A percentile compares a stretch with the other conserved stretches of the same genome.
These are phyloP conservation scores for Carassius auratus DNA, from an alignment of 2,113 vertebrate genomes.

Conservation along the genomic window DNA sequence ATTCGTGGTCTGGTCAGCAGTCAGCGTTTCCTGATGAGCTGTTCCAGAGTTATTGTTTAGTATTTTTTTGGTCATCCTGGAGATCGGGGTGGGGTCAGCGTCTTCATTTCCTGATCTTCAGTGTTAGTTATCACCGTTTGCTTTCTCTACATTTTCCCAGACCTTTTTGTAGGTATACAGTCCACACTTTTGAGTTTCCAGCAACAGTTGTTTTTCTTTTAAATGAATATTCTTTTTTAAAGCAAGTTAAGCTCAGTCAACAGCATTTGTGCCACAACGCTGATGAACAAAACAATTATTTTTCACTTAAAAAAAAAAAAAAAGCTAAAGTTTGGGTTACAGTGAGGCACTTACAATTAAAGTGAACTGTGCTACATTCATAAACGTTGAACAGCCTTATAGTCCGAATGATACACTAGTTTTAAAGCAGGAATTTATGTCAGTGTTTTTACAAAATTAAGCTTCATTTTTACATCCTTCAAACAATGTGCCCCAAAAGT, in stretches of 20 bases:
- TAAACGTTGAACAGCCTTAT: not conserved
- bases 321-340: not conserved
- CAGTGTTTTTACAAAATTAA: too few relatives aligned
- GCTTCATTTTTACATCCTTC: not conserved
- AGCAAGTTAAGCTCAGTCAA: not conserved
- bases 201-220: not conserved
- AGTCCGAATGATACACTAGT: too few relatives aligned
- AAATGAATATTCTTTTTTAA: not conserved
- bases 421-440: too few relatives aligned
- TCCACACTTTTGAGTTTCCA: constrained; percentile 22
- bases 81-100: constrained; percentile 33
- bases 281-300: not conserved
- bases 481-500: not conserved
- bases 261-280: not conserved
- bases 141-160: constrained; percentile 59
- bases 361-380: not conserved
- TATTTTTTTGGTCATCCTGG: constrained; percentile 61
- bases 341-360: not conserved
- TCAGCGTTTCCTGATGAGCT: constrained; percentile 49
- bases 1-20: constrained; percentile 30
- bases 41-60: constrained; percentile 70
- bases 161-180: constrained; percentile 42
- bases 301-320: too few relatives aligned
- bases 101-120: constrained; percentile 71
- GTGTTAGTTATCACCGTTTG: constrained; percentile 66